Conservation (phyloP, 92 coral and sea anemone genomes). For the Anthopleura xanthogrammica region DNA sequence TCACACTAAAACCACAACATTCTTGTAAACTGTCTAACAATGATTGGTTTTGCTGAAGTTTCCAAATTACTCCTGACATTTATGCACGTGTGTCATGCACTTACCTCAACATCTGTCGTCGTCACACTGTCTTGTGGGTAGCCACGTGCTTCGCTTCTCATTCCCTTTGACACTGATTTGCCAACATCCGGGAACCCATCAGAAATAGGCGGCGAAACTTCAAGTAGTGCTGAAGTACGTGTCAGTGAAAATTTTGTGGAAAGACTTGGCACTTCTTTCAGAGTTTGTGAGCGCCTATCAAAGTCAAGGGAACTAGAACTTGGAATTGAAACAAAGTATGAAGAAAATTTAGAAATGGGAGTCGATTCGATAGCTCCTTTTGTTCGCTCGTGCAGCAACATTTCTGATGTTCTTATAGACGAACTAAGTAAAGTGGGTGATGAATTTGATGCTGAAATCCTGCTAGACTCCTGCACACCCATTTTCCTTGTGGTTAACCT, state of each 20-base stretch:
- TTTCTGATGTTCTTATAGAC: not conserved
- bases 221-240: not conserved
- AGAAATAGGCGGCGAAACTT: not conserved
- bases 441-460: not conserved
- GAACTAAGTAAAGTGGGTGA: not conserved
- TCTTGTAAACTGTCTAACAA: not conserved
- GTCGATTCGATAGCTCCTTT: not conserved
- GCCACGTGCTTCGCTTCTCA: not conserved
- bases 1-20: conserved; percentile 2
- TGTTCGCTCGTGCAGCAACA: not conserved
- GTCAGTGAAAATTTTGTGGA: not conserved
- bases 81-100: conserved; percentile 19
- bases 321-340: not conserved
- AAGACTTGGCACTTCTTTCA: not conserved
- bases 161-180: not conserved
- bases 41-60: not conserved
- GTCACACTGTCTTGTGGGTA: conserved; percentile 7
- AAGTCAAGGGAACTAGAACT: not conserved
- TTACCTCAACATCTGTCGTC: conserved; percentile 33
- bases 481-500: not conserved
- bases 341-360: not conserved
- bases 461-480: not conserved
- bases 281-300: not conserved
- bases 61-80: conserved; percentile 4
- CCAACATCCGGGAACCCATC: not conserved